Evolutionary conservation across 1,140 invertebrate genomes (phyloP), one percentile per base, ranked within the genome.

Genomic region (Hyles euphorbiae): DNA sequence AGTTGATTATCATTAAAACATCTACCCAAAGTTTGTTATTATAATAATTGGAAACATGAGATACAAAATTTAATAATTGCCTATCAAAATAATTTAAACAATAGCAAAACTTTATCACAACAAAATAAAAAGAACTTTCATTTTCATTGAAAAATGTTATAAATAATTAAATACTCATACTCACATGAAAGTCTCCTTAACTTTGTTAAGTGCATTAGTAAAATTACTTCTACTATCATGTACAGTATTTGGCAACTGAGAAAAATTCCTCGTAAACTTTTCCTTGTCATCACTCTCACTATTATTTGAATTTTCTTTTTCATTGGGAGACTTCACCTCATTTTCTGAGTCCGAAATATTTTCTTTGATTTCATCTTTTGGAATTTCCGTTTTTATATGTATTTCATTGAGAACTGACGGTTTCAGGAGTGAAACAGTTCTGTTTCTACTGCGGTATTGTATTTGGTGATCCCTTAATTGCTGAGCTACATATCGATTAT

Each of bases 361-460:
- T 47, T 65, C 61, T 56, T 66, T 70, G 6, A 62, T 50, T 34
- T 83, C 74, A 34, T 76, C 76, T 58, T 68, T 71, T 56, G 74
- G 70, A 62, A 80, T 87, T 60, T 88, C 86, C 57, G 65, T 70
- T 71, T 87, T 88, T 34, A 88, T 81, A 67, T 86, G 80, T 61
- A 90, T 88, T 67, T 90, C 86, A 70, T 78, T 87, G 1, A 90
- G 67, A 11, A 90, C 87, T 34, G 89, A 90, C 10, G 87, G 83
- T 62, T 90, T 90, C 34, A 89, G 65, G 2, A 89, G 63, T 10
- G 89, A 89, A n/a, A 76, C 68, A 47, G 79, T 74, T 51, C 85
- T 81, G 45, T 78, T 84, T 67, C 76, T 82, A 51, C 65, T 82
- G 32, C 75, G 68, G 70, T 81, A 79, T 59, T 89, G 87, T 44